Evolutionary conservation across 2,113 vertebrate species (phyloP).

Genomic region (Origma solitaria): DNA sequence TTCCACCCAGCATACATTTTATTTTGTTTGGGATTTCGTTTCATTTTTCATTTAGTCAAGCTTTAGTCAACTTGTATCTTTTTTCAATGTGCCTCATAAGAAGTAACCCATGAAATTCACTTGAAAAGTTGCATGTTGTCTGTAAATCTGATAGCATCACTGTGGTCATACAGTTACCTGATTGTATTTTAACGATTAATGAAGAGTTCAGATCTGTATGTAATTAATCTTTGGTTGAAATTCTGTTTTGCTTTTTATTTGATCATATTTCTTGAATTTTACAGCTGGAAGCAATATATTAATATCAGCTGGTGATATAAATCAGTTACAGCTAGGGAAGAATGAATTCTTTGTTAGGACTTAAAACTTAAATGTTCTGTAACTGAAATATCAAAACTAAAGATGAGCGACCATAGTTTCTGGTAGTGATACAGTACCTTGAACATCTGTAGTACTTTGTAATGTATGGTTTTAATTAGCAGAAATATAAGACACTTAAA

Average conservation of each 20-base stretch:
- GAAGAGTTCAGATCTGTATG: neutral
- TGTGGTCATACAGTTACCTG: neutral
- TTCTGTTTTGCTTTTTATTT: neutral
- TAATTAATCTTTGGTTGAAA: neutral
- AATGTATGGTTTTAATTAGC: neutral
- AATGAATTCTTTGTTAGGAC: neutral
- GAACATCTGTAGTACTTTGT: neutral
- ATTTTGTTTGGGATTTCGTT: neutral
- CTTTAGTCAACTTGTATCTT: slow-evolving; percentile 22
- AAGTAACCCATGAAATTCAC: slow-evolving; percentile 14
- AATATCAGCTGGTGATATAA: neutral
- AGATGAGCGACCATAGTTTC: neutral
- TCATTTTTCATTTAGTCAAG: slow-evolving; percentile 2
- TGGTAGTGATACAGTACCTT: neutral
- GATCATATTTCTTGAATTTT: neutral
- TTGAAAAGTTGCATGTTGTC: slow-evolving; percentile 59
- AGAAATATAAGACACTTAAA: neutral
- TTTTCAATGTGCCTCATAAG: slow-evolving; percentile 30
- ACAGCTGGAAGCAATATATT: neutral
- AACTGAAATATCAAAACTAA: neutral
- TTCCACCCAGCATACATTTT: neutral
- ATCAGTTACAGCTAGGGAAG: neutral
- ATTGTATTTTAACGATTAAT: neutral
- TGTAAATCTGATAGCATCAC: neutral
- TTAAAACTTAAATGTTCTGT: neutral